Evolutionary conservation across 2,797 vertebrate species (phyloP).

Genomic region (Hydrolagus colliei): DNA sequence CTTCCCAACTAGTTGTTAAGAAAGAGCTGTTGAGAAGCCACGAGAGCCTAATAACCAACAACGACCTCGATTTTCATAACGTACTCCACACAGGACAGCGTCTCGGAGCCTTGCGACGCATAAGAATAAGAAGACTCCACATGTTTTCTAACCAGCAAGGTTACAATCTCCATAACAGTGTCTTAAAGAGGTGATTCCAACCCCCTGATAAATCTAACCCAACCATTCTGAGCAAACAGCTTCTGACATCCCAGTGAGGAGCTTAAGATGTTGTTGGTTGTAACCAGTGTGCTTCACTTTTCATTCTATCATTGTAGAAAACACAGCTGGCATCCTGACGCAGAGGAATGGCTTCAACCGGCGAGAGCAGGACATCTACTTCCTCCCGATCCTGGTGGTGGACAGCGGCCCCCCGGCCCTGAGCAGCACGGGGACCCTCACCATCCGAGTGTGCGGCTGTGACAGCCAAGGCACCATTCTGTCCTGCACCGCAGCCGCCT

Average conservation of each 20-base stretch:
- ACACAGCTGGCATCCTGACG: conserved; percentile 81
- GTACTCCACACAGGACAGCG: no score
- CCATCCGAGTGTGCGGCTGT: conserved; percentile 87
- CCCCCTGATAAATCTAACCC: no score
- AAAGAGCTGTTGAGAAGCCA: no score
- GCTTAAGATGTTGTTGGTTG: background rate
- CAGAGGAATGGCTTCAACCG: conserved; percentile 85
- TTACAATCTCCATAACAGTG: no score
- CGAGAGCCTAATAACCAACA: no score
- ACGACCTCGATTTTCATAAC: no score
- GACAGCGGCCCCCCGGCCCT: conserved; percentile 84
- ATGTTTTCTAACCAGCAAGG: no score
- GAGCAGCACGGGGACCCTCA: conserved; percentile 92
- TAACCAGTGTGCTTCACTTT: conserved; percentile 22
- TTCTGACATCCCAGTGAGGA: background rate
- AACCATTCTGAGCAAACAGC: background rate
- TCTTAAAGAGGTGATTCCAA: no score
- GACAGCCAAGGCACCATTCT: conserved; percentile 81
- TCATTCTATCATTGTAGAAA: conserved; percentile 61
- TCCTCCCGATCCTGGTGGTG: conserved; percentile 88
- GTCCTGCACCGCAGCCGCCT: conserved; percentile 90
- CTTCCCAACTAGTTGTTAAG: no score
- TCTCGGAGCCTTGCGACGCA: no score
- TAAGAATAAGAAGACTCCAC: no score
- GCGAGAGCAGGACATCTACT: conserved; percentile 86